phyloP scores from a whole-genome alignment of 1,140 invertebrate species.

The Drosophila orena region DNA sequence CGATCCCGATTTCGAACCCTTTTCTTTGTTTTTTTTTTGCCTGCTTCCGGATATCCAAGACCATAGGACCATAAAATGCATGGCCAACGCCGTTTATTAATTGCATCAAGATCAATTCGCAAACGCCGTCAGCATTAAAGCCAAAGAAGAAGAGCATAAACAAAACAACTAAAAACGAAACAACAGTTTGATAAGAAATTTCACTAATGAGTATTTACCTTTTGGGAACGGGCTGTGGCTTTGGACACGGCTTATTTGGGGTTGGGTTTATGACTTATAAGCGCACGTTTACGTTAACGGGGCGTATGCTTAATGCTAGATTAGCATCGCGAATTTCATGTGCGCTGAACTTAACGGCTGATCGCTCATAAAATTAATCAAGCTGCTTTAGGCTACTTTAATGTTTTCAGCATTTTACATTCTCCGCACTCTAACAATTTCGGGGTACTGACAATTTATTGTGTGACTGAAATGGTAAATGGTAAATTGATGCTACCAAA shows the following conservation, averaged over 20 bases:
- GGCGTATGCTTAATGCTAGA: constrained; percentile 83
- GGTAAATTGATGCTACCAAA: background rate
- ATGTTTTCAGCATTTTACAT: constrained; percentile 52
- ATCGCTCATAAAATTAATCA: constrained; percentile 85
- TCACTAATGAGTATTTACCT: constrained; percentile 83
- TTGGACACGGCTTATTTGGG: constrained; percentile 41
- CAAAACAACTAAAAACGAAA: constrained; percentile 1
- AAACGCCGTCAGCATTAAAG: constrained; percentile 44
- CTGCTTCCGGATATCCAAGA: constrained; percentile 75
- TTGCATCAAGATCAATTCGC: constrained; percentile 75
- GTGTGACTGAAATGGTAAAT: no score
- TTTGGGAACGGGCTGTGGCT: constrained; percentile 38
- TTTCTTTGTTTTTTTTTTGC: constrained; percentile 22
- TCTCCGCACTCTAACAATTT: constrained; percentile 23
- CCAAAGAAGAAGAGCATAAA: background rate
- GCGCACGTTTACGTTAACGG: constrained; percentile 49
- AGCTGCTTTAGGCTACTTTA: constrained; percentile 83
- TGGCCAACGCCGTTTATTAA: constrained; percentile 65
- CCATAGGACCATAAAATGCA: constrained; percentile 57
- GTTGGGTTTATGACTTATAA: constrained; percentile 43
- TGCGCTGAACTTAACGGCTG: constrained; percentile 84
- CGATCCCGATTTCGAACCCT: constrained; percentile 62
- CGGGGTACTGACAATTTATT: background rate
- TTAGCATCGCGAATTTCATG: constrained; percentile 75
- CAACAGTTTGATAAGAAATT: constrained; percentile 56